Evolutionary conservation across 92 coral and sea anemone species (phyloP).

Genomic region (Chrysogorgia sp.): DNA sequence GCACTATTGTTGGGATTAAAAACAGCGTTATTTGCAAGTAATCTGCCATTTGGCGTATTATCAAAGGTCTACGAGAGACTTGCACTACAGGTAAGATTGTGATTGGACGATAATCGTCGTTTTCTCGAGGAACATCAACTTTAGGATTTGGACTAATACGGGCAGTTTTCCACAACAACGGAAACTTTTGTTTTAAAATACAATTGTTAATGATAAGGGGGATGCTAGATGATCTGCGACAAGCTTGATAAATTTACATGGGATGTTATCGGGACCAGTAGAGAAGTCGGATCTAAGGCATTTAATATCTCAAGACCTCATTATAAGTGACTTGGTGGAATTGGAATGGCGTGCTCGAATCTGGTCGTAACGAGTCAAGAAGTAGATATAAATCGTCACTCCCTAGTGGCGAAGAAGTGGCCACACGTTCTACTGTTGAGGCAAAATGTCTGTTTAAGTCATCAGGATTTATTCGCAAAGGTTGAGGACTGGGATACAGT

Average conservation of each 20-base stretch:
- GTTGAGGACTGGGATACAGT: constrained; percentile 38
- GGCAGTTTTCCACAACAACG: constrained; percentile 40
- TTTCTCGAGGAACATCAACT: constrained; percentile 7
- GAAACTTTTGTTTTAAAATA: constrained; percentile 11
- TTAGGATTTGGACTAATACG: constrained; percentile 47
- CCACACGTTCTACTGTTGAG: constrained; percentile 29
- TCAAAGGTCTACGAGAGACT: constrained; percentile 26
- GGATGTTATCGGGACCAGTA: constrained; percentile 39
- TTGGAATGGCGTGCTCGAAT: background rate
- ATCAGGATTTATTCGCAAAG: constrained; percentile 23
- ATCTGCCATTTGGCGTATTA: constrained; percentile 17
- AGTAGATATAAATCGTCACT: constrained; percentile 4
- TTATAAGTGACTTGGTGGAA: background rate
- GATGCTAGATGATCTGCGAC: constrained; percentile 50
- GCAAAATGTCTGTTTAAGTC: constrained; percentile 34
- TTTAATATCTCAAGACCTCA: too few relatives aligned
- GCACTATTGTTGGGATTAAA: constrained; percentile 37
- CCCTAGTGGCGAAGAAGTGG: constrained; percentile 16
- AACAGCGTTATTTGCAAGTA: background rate
- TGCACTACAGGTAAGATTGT: constrained; percentile 26
- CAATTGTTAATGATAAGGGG: constrained; percentile 49
- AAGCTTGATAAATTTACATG: constrained; percentile 39
- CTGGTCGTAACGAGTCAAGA: too few relatives aligned
- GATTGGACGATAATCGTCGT: constrained; percentile 36
- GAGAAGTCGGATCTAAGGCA: constrained; percentile 33